phyloP scores from a whole-genome alignment of 2,113 vertebrate genomes.

The Epinephelus moara region DNA sequence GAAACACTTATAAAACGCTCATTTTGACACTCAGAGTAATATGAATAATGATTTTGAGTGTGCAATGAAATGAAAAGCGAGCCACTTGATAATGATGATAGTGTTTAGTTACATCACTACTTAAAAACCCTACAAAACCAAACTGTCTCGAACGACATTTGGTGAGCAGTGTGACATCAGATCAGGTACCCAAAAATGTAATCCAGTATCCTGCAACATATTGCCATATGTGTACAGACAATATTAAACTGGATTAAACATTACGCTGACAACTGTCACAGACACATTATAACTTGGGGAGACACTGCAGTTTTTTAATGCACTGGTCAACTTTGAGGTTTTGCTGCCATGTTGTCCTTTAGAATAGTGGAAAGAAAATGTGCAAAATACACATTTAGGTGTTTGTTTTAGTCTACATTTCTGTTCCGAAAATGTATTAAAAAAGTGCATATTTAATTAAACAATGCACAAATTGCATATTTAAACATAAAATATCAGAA shows the following conservation, averaged over 20 bases:
- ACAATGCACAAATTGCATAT: too few species aligned
- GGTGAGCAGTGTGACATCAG: not conserved
- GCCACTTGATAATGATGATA: not conserved
- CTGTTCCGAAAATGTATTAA: too few species aligned
- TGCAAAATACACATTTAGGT: too few species aligned
- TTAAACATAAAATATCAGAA: too few species aligned
- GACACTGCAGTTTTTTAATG: too few species aligned
- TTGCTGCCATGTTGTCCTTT: too few species aligned
- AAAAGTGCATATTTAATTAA: too few species aligned
- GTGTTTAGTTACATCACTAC: not conserved
- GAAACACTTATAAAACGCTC: not conserved
- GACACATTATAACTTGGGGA: conserved; percentile 1
- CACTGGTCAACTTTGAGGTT: too few species aligned
- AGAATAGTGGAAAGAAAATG: too few species aligned
- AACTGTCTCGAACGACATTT: not conserved
- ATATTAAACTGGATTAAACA: conserved; percentile 44
- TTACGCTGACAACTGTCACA: conserved; percentile 18
- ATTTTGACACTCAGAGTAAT: not conserved
- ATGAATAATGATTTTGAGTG: not conserved
- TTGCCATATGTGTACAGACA: conserved; percentile 27
- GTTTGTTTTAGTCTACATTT: too few species aligned
- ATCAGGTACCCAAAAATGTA: conserved; percentile 27
- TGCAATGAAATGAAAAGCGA: not conserved
- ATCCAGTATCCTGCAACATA: conserved; percentile 25
- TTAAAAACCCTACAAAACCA: not conserved